Conservation (phyloP, 2,888 invertebrate genomes). For the Lithophane ornitopus region DNA sequence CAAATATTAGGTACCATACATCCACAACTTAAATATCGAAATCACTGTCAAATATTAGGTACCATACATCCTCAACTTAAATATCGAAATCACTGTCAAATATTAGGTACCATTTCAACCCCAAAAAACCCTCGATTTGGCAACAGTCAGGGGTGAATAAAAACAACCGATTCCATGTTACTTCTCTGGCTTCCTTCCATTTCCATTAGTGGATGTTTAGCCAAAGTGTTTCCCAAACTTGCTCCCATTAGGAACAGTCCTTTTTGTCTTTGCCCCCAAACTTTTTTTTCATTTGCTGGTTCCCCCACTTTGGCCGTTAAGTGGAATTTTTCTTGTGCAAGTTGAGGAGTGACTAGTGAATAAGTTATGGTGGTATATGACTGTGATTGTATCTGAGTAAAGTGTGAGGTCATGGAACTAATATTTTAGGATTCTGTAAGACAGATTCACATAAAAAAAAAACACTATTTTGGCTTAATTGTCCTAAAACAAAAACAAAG, state of each 20-base stretch:
- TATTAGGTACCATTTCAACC: conserved; percentile 61
- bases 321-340: conserved; percentile 82
- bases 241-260: conserved; percentile 84
- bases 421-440: background rate
- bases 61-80: conserved; percentile 30
- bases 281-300: conserved; percentile 80
- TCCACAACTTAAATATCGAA: conserved; percentile 34
- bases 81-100: conserved; percentile 35
- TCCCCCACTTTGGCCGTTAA: conserved; percentile 77
- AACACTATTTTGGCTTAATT: background rate
- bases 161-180: conserved; percentile 81
- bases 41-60: conserved; percentile 43
- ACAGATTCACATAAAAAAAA: too few relatives aligned
- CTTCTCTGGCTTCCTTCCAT: conserved; percentile 87
- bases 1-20: conserved; percentile 49
- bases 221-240: conserved; percentile 89
- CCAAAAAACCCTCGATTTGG: conserved; percentile 78
- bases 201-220: conserved; percentile 90
- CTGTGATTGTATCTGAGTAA: conserved; percentile 6
- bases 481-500: background rate
- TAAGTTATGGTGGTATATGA: conserved; percentile 23
- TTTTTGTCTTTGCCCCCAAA: conserved; percentile 87
- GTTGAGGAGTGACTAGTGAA: conserved; percentile 54
- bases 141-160: conserved; percentile 78
- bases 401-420: background rate